Base-by-base conservation (phyloP, 2,888 invertebrate species). In the Agelastica alni region DNA sequence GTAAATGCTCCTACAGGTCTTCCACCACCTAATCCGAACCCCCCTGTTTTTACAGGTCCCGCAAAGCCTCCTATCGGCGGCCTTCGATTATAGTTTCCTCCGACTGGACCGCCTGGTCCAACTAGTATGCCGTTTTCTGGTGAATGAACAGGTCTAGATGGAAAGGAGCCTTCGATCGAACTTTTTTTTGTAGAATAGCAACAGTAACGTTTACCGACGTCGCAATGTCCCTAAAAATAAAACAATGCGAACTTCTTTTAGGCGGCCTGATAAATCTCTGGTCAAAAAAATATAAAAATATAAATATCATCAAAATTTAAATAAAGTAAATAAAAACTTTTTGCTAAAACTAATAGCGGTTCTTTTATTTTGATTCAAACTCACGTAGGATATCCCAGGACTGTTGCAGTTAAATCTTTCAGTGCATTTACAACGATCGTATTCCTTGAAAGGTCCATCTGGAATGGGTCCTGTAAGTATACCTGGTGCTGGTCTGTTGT, bases 121-220 rank as follows among this genome's bases (percentile, higher is more conserved):
- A 76, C 76, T 9, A 83, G 67, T 2, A 83, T 70, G 42, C 74
- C 73, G 64, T 75, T 74, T 61, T 77, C 69, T 2, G 69, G 67
- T 1, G 75, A 74, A 59, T 78, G 73, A 6, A 71, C 61, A 1
- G 76, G 77, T 34, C 70, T 64, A 30, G 66, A 67, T 0, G 77
- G 77, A 12, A 68, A 45, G 2, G 73, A 71, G 9, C 73, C 71
- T 1, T 70, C 74, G 7, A 70, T 12, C 18, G 62, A 56, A 20
- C 58, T 53, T n/a, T 51, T 56, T 41, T 65, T 67, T 39, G 71
- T 68, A 51, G 80, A 80, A 73, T 81, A 84, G 67, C 87, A 87
- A 69, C 87, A 87, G 56, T 86, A 81, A 60, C 79, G 81, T 70
- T 84, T 85, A 5, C 84, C 84, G 0, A 75, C 74, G 20, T 84